Evolutionary conservation across 2,113 vertebrate genomes (phyloP), one percentile per base, ranked within the genome.

Genomic region (Engystomops pustulosus): DNA sequence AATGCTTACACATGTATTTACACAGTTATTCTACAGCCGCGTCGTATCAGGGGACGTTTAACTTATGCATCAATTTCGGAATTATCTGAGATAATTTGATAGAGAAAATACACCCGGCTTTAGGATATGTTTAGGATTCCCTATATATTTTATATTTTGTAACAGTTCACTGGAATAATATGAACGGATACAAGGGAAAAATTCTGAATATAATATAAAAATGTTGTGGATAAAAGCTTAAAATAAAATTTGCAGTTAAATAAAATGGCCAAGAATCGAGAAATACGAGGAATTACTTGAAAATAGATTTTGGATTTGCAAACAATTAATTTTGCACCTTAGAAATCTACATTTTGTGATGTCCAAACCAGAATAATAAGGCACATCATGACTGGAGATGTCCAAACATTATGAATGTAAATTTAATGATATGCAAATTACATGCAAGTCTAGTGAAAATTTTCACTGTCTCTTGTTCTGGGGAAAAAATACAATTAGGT

Each of bases 1-100:
- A 79, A 85, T 85, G 83, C 83, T 79, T 51, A 58, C 74, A 78
- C 83, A 85, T 79, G 83, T 85, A 85, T 85, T 85, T 85, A 79
- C 83, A 58, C 60, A 70, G 62, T 76, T 70, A 70, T 68, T 44
- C 49, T 78, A 25, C 25, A 78, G 58, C 60, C 45, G 53, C 74
- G 70, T 58, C 70, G 75, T 79, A 79, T 79, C 75, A 47, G 70
- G 83, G 75, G 83, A 77, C 75, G 32, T 41, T 85, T 38, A 84
- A 60, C 72, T 23, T 62, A 84, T 78, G 72, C 58, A 84, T 84
- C 82, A 77, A 78, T 77, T 76, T 84, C 60, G 77, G 72, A 49
- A 84, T 84, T 84, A 77, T 68, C 72, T 51, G 20, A 77, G 60
- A 84, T 84, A 84, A 77, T 84, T 38, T 84, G 58, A 67, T 76